phyloP scores from a whole-genome alignment of 2,888 invertebrate species.

The Pyralis farinalis region DNA sequence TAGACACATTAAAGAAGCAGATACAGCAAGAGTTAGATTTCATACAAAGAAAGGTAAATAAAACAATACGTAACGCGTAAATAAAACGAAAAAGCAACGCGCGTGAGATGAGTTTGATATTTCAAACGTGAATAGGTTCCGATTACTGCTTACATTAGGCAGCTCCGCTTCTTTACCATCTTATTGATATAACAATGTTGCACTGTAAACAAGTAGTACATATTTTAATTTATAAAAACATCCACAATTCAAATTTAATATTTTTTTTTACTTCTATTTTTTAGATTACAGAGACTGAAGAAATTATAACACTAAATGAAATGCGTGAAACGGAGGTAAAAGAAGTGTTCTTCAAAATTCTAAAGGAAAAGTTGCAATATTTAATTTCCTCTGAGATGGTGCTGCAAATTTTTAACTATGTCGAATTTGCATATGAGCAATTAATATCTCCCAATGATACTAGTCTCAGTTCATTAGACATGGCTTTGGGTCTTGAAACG shows the following conservation, averaged over 20 bases:
- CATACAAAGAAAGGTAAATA: constrained; percentile 56
- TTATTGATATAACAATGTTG: too few species aligned
- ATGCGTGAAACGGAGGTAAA: constrained; percentile 56
- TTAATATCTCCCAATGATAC: constrained; percentile 83
- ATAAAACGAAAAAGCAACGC: too few species aligned
- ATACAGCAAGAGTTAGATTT: constrained; percentile 49
- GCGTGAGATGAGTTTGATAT: too few species aligned
- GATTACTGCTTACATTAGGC: too few species aligned
- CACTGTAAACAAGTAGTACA: too few species aligned
- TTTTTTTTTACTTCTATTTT: constrained; percentile 1
- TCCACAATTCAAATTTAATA: not conserved
- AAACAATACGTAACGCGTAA: too few species aligned
- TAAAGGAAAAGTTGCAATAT: constrained; percentile 68
- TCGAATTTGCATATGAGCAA: constrained; percentile 84
- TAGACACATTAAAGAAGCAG: constrained; percentile 42
- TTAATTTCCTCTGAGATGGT: constrained; percentile 81
- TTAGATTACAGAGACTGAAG: constrained; percentile 55
- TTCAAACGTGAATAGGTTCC: too few species aligned
- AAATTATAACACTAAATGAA: constrained; percentile 47
- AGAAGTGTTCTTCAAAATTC: constrained; percentile 54
- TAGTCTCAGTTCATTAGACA: constrained; percentile 77
- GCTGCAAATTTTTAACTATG: constrained; percentile 81
- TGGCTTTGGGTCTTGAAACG: constrained; percentile 82
- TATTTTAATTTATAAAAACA: too few species aligned
- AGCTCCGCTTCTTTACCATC: too few species aligned